Evolutionary conservation across 2,797 vertebrate genomes (phyloP), one percentile per base, ranked within the genome.

Genomic region (Neopelma chrysocephalum): DNA sequence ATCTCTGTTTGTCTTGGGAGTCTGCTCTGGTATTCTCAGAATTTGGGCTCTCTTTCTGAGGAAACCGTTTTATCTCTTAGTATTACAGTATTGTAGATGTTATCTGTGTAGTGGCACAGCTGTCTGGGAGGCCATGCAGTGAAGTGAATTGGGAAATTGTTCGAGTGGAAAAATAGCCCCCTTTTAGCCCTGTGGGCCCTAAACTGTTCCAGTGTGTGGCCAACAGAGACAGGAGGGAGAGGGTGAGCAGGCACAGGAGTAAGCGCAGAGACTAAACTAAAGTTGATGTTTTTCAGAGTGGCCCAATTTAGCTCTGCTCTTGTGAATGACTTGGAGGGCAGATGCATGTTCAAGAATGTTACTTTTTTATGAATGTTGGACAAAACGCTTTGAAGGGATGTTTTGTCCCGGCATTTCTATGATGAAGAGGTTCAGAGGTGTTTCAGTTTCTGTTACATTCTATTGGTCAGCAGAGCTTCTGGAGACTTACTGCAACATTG

Each of bases 401-500:
- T 57, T 54, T 79, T 31, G 9, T 26, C 40, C 62, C 2, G 1
- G 12, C 3, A 1, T 78, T 65, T 64, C 62, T 79, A 18, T 70
- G 20, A 12, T 40, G 23, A 50, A 36, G 40, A 1, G 4, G 32
- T 87, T 87, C n/a, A 48, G 36, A 81, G 25, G 8, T 15, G 6
- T 56, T 82, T 80, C 12, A 16, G 23, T 62, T 91, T 42, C 50
- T n/a, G 9, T 73, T 62, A 11, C 3, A 0, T 61, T 58, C n/a
- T 73, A 0, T 48, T 71, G 61, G 5, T 32, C 60, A 34, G 36
- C 58, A 66, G 27, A 31, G 53, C 8, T 60, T 31, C 26, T 4
- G 45, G 62, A 78, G 50, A 23, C 13, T 38, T 71, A 15, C 1
- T 56, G 8, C 5, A 36, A 2, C 0, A 1, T 47, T 2, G 2